Evolutionary conservation across 1,140 invertebrate species (phyloP).

Genomic region (Alviniconcha marisindica): DNA sequence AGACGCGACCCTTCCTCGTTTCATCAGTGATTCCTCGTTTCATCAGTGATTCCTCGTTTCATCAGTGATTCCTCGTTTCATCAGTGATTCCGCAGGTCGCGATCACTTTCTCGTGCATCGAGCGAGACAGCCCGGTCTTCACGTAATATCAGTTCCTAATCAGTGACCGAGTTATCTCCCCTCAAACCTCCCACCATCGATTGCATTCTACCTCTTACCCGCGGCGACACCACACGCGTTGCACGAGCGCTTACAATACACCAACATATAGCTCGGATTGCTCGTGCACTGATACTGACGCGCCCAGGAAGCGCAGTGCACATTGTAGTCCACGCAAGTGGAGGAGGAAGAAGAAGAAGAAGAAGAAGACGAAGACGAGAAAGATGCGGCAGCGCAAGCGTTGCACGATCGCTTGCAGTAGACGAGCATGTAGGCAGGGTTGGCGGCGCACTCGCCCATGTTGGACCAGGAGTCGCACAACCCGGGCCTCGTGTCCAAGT

Average conservation of each 20-base stretch:
- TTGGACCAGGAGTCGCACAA: slow-evolving; percentile 57
- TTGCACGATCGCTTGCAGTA: slow-evolving; percentile 60
- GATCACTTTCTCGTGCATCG: too few species aligned
- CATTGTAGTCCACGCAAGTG: not conserved
- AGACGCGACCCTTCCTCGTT: too few species aligned
- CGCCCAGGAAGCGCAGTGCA: not conserved
- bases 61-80: too few species aligned
- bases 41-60: too few species aligned
- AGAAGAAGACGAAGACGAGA: not conserved
- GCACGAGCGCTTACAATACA: not conserved
- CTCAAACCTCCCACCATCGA: too few species aligned
- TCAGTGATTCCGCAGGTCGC: too few species aligned
- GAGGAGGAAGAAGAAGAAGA: not conserved
- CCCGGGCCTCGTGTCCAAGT: slow-evolving; percentile 26
- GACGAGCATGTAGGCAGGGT: slow-evolving; percentile 56
- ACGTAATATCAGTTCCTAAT: too few species aligned
- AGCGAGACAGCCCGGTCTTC: too few species aligned
- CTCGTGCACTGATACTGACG: not conserved
- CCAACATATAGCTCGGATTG: not conserved
- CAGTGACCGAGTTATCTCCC: too few species aligned
- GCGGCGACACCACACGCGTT: too few species aligned
- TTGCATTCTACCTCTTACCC: too few species aligned
- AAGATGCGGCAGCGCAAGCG: slow-evolving; percentile 39
- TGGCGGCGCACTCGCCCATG: slow-evolving; percentile 57
- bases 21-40: too few species aligned